phyloP scores from a whole-genome alignment of 2,113 vertebrate species.

The Thunnus thynnus region DNA sequence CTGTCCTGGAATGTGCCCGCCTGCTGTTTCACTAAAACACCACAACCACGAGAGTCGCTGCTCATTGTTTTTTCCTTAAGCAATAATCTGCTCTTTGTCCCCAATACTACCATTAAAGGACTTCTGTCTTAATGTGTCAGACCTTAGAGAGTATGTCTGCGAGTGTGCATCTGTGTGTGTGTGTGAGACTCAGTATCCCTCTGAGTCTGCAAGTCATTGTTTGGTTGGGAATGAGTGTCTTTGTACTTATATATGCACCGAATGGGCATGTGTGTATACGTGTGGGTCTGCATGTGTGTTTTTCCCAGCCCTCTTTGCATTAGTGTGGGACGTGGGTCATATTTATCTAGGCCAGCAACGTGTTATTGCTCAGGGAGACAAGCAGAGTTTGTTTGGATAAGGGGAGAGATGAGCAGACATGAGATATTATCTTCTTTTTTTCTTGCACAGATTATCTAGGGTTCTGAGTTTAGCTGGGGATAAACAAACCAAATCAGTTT shows the following conservation, averaged over 20 bases:
- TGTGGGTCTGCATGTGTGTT: slow-evolving; percentile 65
- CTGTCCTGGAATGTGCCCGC: slow-evolving; percentile 64
- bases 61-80: slow-evolving; percentile 42
- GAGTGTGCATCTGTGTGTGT: slow-evolving; percentile 1
- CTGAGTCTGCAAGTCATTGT: slow-evolving; percentile 29
- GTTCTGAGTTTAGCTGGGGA: slow-evolving; percentile 58
- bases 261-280: slow-evolving; percentile 6
- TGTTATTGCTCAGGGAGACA: slow-evolving; percentile 76
- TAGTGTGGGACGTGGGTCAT: slow-evolving; percentile 70
- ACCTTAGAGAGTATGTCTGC: background rate
- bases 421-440: slow-evolving; percentile 67
- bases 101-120: slow-evolving; percentile 30
- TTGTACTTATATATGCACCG: slow-evolving; percentile 37
- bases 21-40: slow-evolving; percentile 48
- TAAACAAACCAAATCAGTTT: slow-evolving; percentile 69
- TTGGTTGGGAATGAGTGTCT: slow-evolving; percentile 44
- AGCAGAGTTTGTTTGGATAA: slow-evolving; percentile 74
- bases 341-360: slow-evolving; percentile 77
- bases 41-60: slow-evolving; percentile 6
- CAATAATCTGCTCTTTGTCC: slow-evolving; percentile 41
- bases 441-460: slow-evolving; percentile 44
- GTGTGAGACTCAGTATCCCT: background rate
- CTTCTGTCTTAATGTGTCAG: slow-evolving; percentile 45
- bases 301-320: slow-evolving; percentile 74
- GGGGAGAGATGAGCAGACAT: slow-evolving; percentile 66